A percentile compares a stretch with the other conserved stretches of the same genome.
Conservation (phyloP, 2,113 vertebrate genomes). For the Laticauda colubrina region DNA sequence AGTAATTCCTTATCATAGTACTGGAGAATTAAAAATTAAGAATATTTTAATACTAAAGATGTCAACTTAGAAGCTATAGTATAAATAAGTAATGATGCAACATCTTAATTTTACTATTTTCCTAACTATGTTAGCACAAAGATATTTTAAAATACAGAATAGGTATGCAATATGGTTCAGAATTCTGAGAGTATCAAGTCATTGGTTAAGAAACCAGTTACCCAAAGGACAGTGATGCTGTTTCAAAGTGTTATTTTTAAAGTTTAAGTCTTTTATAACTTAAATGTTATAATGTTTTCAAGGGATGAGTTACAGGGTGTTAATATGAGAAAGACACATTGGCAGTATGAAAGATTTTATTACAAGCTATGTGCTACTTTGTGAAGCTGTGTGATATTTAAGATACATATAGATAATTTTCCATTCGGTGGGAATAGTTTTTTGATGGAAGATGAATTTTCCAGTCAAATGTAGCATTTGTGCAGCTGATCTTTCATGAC, state of each 20-base stretch:
- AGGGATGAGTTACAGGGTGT: neutral
- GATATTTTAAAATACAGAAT: neutral
- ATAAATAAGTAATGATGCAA: neutral
- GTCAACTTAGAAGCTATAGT: neutral
- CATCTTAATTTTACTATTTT: neutral
- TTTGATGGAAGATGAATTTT: neutral
- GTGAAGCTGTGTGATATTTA: neutral
- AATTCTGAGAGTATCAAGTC: neutral
- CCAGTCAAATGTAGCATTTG: neutral
- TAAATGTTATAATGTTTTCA: neutral
- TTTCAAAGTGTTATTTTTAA: slow-evolving; percentile 1
- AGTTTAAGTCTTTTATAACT: neutral
- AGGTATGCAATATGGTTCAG: neutral
- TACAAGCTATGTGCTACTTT: neutral
- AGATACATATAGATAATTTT: neutral
- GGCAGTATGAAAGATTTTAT: neutral
- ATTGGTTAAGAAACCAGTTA: neutral
- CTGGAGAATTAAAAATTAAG: neutral
- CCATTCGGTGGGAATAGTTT: neutral
- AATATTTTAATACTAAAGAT: neutral
- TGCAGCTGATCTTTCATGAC: neutral
- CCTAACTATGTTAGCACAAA: neutral
- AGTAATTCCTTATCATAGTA: neutral
- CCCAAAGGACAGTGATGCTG: neutral
- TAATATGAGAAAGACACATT: neutral